Evolutionary conservation across 2,113 vertebrate species (phyloP).

Genomic region (Poeciliopsis retropinna): DNA sequence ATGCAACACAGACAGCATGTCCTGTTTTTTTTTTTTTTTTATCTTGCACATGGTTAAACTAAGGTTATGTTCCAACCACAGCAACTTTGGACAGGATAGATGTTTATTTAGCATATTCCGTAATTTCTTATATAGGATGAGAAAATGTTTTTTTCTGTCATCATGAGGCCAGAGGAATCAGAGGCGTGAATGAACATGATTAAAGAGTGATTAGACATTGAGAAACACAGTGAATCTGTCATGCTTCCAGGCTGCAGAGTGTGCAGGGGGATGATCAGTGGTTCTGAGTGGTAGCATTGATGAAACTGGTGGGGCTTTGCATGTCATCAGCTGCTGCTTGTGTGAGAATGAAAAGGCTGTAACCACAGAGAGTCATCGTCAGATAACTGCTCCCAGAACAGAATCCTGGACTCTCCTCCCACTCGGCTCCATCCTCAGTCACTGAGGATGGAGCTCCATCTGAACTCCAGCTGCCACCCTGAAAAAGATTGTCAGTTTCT

Average conservation of each 20-base stretch:
- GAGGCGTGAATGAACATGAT: slow-evolving; percentile 12
- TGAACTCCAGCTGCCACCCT: slow-evolving; percentile 1
- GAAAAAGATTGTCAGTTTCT: slow-evolving; percentile 2
- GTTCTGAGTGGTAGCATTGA: slow-evolving; percentile 8
- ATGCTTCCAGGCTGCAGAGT: background rate
- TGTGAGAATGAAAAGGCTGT: slow-evolving; percentile 6
- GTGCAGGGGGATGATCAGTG: slow-evolving; percentile 1
- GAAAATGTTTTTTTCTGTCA: too few relatives aligned
- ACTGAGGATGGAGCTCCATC: background rate
- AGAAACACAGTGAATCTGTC: background rate
- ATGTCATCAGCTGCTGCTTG: slow-evolving; percentile 3
- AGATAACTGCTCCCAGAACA: slow-evolving; percentile 2
- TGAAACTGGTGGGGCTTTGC: slow-evolving; percentile 2
- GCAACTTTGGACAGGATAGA: too few relatives aligned
- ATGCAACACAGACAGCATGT: too few relatives aligned
- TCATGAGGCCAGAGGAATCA: background rate
- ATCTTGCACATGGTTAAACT: too few relatives aligned
- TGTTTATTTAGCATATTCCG: too few relatives aligned
- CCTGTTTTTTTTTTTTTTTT: too few relatives aligned
- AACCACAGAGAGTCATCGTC: background rate
- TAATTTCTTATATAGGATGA: too few relatives aligned
- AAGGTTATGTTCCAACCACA: too few relatives aligned
- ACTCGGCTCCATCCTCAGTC: background rate
- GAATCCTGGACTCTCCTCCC: background rate
- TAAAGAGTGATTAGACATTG: slow-evolving; percentile 12